Base-by-base conservation (phyloP, 1,140 invertebrate genomes). In the Kradibia gibbosae region DNA sequence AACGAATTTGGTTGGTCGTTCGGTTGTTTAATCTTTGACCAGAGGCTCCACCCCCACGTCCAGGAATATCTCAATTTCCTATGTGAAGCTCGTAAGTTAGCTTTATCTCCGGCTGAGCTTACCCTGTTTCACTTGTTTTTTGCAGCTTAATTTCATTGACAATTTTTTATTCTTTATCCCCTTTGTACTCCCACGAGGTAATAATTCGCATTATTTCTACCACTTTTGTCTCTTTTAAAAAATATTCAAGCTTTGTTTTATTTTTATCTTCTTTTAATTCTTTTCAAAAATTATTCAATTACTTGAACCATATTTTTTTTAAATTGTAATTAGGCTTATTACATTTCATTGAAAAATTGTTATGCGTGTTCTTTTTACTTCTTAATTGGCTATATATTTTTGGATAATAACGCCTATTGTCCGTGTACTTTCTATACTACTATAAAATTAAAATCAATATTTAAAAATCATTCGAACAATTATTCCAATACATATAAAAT, bases 51-150 rank as follows among this genome's bases (percentile, higher is more conserved):
- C 81, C 81, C 70, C 5, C 60, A 39, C 31, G 15, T n/a, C n/a
- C 22, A 39, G 22, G 50, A 72, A 81, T 72, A 67, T 81, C 80
- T 81, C 80, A 76, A 81, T 81, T 81, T 71, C 80, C 79, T 70
- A 73, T 31, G 34, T 8, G 62, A 13, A 34, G 39, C 60, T 1
- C 34, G 36, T n/a, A 34, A 55, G 31, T n/a, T 39, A 22, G 11
- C 50, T 57, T 7, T 13, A n/a, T 73, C 72, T 74, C 25, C 2
- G 3, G 1, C 72, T 42, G n/a, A n/a, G 15, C 10, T 62, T 34
- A n/a, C 55, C 45, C 48, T 74, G 5, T 20, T 74, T 25, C 31
- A 53, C 62, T 71, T 48, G 25, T 79, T 79, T 79, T 72, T 79
- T 53, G 22, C 62, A 78, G 60, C 78, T 79, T 67, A 72, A 79